Evolutionary conservation across 2,113 vertebrate species (phyloP).

Genomic region (Riparia riparia): DNA sequence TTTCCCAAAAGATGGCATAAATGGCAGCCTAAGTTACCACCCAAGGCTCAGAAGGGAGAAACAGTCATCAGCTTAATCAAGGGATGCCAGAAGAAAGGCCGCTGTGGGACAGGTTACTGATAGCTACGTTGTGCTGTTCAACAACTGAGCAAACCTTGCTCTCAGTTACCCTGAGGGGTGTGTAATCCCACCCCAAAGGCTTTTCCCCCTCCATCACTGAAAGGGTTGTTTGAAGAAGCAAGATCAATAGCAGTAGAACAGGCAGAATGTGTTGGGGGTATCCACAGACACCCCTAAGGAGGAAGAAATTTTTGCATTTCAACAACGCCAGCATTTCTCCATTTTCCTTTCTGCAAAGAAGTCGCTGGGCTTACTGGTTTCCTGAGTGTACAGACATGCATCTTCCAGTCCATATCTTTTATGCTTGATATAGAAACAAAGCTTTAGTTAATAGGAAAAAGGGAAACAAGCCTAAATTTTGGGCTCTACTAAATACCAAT

Average conservation of each 20-base stretch:
- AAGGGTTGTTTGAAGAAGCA: not conserved
- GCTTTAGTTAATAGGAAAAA: slow-evolving; percentile 65
- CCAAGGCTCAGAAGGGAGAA: not conserved
- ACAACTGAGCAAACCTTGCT: not conserved
- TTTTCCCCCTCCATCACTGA: not conserved
- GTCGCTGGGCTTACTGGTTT: not conserved
- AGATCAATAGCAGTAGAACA: not conserved
- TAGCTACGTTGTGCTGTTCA: not conserved
- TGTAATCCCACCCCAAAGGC: not conserved
- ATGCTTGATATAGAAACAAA: slow-evolving; percentile 9
- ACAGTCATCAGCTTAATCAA: not conserved
- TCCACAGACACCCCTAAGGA: not conserved
- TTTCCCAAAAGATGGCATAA: not conserved
- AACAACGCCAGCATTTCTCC: not conserved
- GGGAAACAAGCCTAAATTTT: slow-evolving; percentile 64
- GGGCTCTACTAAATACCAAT: slow-evolving; percentile 9
- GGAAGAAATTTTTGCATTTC: not conserved
- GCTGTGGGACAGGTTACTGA: not conserved
- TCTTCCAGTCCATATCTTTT: not conserved
- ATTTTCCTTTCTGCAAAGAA: not conserved
- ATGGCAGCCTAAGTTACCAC: not conserved
- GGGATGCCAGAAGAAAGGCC: not conserved
- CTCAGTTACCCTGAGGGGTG: not conserved
- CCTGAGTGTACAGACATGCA: not conserved
- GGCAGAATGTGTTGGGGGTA: not conserved